Conservation (phyloP, 2,888 invertebrate species). For the Thera obeliscata region DNA sequence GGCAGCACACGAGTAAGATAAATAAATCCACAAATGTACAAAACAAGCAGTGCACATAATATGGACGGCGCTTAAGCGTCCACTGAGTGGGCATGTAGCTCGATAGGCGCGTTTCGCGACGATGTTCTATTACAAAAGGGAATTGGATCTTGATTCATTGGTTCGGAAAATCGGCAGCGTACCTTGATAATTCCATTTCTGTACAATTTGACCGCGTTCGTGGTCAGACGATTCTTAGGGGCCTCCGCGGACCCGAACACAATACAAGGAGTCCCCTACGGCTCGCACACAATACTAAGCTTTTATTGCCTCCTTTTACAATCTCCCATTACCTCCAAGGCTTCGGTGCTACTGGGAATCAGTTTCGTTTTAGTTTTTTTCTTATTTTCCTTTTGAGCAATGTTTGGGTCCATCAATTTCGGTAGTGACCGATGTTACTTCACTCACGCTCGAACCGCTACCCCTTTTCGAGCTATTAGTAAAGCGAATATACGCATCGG, state of each 20-base stretch:
- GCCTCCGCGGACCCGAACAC: constrained; percentile 77
- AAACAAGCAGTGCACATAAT: constrained; percentile 44
- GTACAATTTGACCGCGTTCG: constrained; percentile 84
- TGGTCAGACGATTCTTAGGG: constrained; percentile 82
- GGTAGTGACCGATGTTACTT: constrained; percentile 59
- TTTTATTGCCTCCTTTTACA: constrained; percentile 85
- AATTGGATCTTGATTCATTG: constrained; percentile 85
- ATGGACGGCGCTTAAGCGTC: constrained; percentile 69
- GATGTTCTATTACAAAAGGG: constrained; percentile 85
- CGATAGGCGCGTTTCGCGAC: constrained; percentile 80
- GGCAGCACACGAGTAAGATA: constrained; percentile 51
- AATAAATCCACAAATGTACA: constrained; percentile 48
- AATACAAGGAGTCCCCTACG: constrained; percentile 80
- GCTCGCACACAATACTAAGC: constrained; percentile 82
- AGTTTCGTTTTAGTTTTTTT: constrained; percentile 80
- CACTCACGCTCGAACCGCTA: constrained; percentile 47
- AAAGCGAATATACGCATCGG: constrained; percentile 45
- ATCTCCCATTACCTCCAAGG: constrained; percentile 83
- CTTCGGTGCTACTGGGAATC: constrained; percentile 77
- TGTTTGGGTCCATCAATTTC: constrained; percentile 70
- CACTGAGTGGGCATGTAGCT: constrained; percentile 80
- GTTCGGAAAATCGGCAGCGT: constrained; percentile 85
- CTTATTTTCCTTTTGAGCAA: constrained; percentile 73
- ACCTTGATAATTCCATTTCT: constrained; percentile 85
- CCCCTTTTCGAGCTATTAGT: constrained; percentile 51